Conservation (phyloP, 2,888 invertebrate species). For the Rambutsinella grinnellia region DNA sequence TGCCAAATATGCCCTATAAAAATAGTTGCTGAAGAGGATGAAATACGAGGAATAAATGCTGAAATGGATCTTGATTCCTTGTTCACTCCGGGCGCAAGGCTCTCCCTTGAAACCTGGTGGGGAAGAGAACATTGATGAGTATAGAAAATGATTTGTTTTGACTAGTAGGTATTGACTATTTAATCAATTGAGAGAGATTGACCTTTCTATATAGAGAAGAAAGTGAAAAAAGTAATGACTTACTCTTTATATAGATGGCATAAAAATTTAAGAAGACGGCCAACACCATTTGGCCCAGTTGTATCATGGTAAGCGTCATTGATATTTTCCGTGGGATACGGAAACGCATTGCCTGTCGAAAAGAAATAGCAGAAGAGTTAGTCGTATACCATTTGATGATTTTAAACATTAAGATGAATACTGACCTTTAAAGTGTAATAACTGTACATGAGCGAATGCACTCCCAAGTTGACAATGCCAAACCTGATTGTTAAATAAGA, state of each 20-base stretch:
- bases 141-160: too few species aligned
- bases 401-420: not conserved
- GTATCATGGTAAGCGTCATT: conserved; percentile 92
- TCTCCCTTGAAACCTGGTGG: conserved; percentile 71
- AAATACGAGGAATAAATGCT: conserved; percentile 96
- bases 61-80: conserved; percentile 88
- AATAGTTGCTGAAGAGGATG: conserved; percentile 93
- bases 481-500: too few species aligned
- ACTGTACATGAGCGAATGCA: conserved; percentile 91
- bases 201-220: not conserved
- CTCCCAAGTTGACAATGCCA: conserved; percentile 94
- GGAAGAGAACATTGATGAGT: too few species aligned
- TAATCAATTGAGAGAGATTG: not conserved
- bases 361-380: not conserved
- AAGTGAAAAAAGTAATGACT: too few species aligned
- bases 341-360: conserved; percentile 79
- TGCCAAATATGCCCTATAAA: conserved; percentile 87
- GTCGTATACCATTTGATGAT: not conserved
- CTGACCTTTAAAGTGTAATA: conserved; percentile 82
- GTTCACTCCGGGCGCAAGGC: conserved; percentile 85
- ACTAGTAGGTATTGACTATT: too few species aligned
- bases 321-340: conserved; percentile 86
- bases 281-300: conserved; percentile 93
- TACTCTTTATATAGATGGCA: conserved; percentile 80
- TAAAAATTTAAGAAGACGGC: conserved; percentile 91